Evolutionary conservation across 2,888 invertebrate genomes (phyloP).

Genomic region (Drosophila kanekoi): DNA sequence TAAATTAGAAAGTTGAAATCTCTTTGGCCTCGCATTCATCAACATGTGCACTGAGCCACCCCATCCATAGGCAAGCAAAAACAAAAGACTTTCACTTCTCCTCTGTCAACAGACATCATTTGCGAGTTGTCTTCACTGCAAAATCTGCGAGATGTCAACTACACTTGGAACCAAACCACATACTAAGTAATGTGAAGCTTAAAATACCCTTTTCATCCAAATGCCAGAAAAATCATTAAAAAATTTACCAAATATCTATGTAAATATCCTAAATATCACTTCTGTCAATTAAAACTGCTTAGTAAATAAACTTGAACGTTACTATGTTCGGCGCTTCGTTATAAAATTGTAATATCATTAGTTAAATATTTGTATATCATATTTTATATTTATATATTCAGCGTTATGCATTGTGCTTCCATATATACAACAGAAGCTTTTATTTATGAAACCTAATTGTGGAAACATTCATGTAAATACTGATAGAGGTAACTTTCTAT

Average conservation of each 20-base stretch:
- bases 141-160: slow-evolving; percentile 17
- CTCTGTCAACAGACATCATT: slow-evolving; percentile 72
- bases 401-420: too few species aligned
- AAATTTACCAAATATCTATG: background rate
- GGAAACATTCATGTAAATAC: background rate
- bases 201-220: slow-evolving; percentile 15
- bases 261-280: too few species aligned
- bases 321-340: too few species aligned
- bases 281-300: too few species aligned
- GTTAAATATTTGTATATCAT: too few species aligned
- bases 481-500: background rate
- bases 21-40: slow-evolving; percentile 74
- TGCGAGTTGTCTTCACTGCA: slow-evolving; percentile 54
- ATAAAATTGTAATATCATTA: too few species aligned
- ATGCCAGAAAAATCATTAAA: background rate
- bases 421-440: too few species aligned
- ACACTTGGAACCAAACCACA: background rate
- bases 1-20: slow-evolving; percentile 78
- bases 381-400: too few species aligned
- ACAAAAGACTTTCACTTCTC: slow-evolving; percentile 64
- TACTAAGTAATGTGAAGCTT: background rate
- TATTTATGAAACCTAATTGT: too few species aligned
- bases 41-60: slow-evolving; percentile 62
- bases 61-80: slow-evolving; percentile 16
- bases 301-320: too few species aligned